phyloP scores from a whole-genome alignment of 1,140 invertebrate species.

The Psix sp. region DNA sequence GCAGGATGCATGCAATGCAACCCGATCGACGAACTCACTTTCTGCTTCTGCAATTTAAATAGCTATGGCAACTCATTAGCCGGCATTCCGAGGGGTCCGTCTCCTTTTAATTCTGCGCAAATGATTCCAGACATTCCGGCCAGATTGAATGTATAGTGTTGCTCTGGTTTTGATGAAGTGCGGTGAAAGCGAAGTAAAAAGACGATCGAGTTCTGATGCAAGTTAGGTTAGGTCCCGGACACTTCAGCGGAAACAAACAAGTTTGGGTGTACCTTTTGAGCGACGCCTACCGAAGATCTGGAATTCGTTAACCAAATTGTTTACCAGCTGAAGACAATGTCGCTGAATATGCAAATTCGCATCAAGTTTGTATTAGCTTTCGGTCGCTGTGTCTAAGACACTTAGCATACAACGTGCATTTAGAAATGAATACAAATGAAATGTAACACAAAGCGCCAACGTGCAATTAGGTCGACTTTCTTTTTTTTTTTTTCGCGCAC shows the following conservation, averaged over 20 bases:
- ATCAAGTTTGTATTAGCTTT: slow-evolving; percentile 23
- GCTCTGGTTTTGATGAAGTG: too few species aligned
- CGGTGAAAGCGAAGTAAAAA: too few species aligned
- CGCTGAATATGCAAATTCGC: slow-evolving; percentile 35
- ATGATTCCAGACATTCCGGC: background rate
- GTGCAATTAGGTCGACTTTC: slow-evolving; percentile 55
- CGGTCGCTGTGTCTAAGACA: slow-evolving; percentile 14
- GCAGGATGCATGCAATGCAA: slow-evolving; percentile 14
- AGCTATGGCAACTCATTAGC: slow-evolving; percentile 9
- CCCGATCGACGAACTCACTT: slow-evolving; percentile 9
- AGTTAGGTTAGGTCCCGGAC: too few species aligned
- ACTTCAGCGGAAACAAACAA: too few species aligned
- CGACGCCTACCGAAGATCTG: slow-evolving; percentile 62
- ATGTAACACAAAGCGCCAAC: slow-evolving; percentile 28
- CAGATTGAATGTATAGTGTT: too few species aligned
- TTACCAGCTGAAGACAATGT: slow-evolving; percentile 36
- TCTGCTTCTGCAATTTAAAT: slow-evolving; percentile 11
- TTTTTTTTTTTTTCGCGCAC: slow-evolving; percentile 44
- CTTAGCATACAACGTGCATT: slow-evolving; percentile 19
- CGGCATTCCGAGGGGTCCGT: too few species aligned
- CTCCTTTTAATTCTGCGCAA: too few species aligned
- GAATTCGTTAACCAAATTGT: slow-evolving; percentile 49
- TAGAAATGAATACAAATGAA: slow-evolving; percentile 40
- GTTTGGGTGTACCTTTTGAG: slow-evolving; percentile 1
- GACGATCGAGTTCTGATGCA: too few species aligned